These are phyloP conservation scores for Morone saxatilis DNA, from an alignment of 2,113 vertebrate genomes.

Conservation along the genomic window DNA sequence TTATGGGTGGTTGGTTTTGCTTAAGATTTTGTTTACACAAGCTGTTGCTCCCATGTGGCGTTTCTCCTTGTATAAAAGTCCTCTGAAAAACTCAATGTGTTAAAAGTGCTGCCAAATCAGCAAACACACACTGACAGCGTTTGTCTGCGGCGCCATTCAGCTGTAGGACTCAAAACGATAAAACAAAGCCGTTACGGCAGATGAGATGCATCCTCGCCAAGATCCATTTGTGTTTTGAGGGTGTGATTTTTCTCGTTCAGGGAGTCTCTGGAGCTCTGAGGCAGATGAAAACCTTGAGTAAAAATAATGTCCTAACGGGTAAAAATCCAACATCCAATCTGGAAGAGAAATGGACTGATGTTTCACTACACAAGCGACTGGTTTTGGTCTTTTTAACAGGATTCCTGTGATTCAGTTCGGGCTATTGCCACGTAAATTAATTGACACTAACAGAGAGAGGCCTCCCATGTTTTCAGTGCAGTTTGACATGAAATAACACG, in stretches of 20 bases:
- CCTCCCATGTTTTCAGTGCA: slow-evolving; percentile 33
- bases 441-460: slow-evolving; percentile 22
- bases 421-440: slow-evolving; percentile 37
- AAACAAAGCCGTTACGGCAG: slow-evolving; percentile 50
- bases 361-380: slow-evolving; percentile 3
- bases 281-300: slow-evolving; percentile 21
- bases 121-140: slow-evolving; percentile 48
- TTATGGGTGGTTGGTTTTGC: slow-evolving; percentile 50
- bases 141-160: slow-evolving; percentile 43
- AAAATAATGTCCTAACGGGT: slow-evolving; percentile 12
- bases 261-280: slow-evolving; percentile 30
- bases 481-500: slow-evolving; percentile 58
- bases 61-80: slow-evolving; percentile 43
- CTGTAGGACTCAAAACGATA: slow-evolving; percentile 36
- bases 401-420: background rate
- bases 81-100: slow-evolving; percentile 44
- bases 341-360: slow-evolving; percentile 11
- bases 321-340: slow-evolving; percentile 1
- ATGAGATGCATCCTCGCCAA: slow-evolving; percentile 40
- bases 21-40: slow-evolving; percentile 70
- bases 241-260: slow-evolving; percentile 43
- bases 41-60: slow-evolving; percentile 66
- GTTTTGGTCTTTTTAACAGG: background rate
- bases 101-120: slow-evolving; percentile 62
- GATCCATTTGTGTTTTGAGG: slow-evolving; percentile 38